Base-by-base conservation (phyloP, 2,797 vertebrate genomes). In the Xiphophorus birchmanni region DNA sequence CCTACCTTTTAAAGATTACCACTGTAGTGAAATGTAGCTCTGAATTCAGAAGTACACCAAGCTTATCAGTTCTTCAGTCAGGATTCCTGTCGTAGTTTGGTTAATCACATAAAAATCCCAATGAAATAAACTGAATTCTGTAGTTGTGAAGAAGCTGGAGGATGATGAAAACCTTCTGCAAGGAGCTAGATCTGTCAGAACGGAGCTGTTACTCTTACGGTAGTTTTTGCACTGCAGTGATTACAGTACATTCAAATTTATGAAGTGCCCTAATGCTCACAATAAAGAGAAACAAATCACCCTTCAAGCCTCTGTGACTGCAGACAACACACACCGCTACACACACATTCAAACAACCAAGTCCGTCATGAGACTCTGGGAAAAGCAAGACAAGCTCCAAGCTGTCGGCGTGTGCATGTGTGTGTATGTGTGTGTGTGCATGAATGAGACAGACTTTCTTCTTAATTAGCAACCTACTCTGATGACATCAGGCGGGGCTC, bases 401-500 rank as follows among this genome's bases (percentile, higher is more conserved):
- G 89, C 89, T 91, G 89, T 89, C 84, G 73, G 74, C 81, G 76
- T 82, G 79, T 7, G 12, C 7, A 47, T 45, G 80, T 74, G 67
- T 83, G 76, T 80, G 26, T 56, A 9, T 12, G 47, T 45, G 71
- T 80, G 60, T 60, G 74, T 85, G 76, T 76, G 73, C 83, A 67
- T 82, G 79, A 58, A 76, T 72, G 69, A 74, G 76, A 74, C 82
- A 84, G 86, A 73, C 82, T 86, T 80, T 83, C 83, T 77, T 89
- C 87, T 89, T 91, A 92, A 92, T 93, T 92, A 90, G 83, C 75
- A 15, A 87, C 83, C 82, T 80, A 88, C 89, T 82, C 86, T 89
- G 88, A 90, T 92, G 89, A 89, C 91, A 91, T 85, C 87, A 87
- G 87, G 86, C 85, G 17, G 42, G 81, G 91, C 90, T 91, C 91